Conservation (phyloP, 1,140 invertebrate species). For the Procambarus virginalis region DNA sequence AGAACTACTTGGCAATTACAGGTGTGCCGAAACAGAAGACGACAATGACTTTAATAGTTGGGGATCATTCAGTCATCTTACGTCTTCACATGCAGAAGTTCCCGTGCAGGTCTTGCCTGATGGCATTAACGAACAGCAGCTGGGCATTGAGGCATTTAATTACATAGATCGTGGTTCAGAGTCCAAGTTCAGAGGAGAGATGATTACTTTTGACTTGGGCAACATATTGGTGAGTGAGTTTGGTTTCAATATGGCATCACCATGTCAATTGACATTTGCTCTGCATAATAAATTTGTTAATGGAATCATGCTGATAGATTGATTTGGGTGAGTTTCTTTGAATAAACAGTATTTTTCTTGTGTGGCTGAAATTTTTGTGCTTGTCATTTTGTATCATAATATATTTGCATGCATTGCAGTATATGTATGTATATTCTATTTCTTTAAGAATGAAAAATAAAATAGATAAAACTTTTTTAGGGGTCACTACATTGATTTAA, state of each 20-base stretch:
- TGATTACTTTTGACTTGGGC: constrained; percentile 39
- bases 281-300: too few species aligned
- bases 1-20: neutral
- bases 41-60: constrained; percentile 65
- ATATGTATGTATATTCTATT: too few species aligned
- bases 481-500: too few species aligned
- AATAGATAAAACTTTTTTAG: too few species aligned
- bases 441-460: too few species aligned
- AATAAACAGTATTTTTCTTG: too few species aligned
- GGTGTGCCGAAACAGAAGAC: constrained; percentile 66
- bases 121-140: constrained; percentile 56
- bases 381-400: too few species aligned
- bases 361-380: too few species aligned
- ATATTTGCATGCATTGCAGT: too few species aligned
- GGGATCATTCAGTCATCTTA: constrained; percentile 15
- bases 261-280: too few species aligned
- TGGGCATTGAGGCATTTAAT: constrained; percentile 67
- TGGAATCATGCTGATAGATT: too few species aligned
- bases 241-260: neutral
- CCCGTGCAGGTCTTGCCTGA: constrained; percentile 32
- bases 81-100: constrained; percentile 17
- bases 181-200: constrained; percentile 65
- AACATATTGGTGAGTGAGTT: constrained; percentile 41
- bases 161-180: constrained; percentile 66
- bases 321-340: too few species aligned